These are phyloP conservation scores for Proisotoma minuta DNA, from an alignment of 2,888 invertebrate genomes.

Conservation along the genomic window DNA sequence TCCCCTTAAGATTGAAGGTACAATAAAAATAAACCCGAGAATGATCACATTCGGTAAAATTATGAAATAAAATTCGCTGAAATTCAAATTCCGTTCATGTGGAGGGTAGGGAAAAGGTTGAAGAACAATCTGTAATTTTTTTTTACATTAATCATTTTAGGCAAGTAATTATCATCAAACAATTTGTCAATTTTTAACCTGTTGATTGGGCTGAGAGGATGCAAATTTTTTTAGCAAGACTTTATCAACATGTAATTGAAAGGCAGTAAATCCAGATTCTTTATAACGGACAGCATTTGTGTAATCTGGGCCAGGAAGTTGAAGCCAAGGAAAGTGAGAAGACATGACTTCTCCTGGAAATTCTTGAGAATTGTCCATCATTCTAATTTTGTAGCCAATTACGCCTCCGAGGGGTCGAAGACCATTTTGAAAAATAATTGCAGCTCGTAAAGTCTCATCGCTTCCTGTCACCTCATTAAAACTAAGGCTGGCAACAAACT, in stretches of 20 bases:
- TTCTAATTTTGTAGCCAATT: constrained; percentile 42
- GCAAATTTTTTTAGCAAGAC: constrained; percentile 34
- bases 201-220: no score
- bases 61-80: constrained; percentile 47
- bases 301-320: constrained; percentile 41
- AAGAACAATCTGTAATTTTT: constrained; percentile 51
- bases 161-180: no score
- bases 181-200: no score
- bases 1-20: constrained; percentile 56
- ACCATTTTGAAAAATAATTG: constrained; percentile 41
- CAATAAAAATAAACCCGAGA: constrained; percentile 55
- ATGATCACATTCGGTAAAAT: constrained; percentile 49
- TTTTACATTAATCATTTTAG: no score
- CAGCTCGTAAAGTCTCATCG: constrained; percentile 24
- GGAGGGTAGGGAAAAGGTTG: constrained; percentile 61
- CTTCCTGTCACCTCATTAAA: constrained; percentile 23
- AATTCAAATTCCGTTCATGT: constrained; percentile 47
- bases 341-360: constrained; percentile 23
- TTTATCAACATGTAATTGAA: constrained; percentile 45
- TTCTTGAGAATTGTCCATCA: constrained; percentile 25
- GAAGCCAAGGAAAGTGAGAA: constrained; percentile 37
- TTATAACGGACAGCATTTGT: constrained; percentile 33
- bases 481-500: constrained; percentile 24
- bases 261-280: constrained; percentile 40
- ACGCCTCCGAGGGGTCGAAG: constrained; percentile 6